Evolutionary conservation across 2,888 invertebrate genomes (phyloP).

Genomic region (Macrophya alboannulata): DNA sequence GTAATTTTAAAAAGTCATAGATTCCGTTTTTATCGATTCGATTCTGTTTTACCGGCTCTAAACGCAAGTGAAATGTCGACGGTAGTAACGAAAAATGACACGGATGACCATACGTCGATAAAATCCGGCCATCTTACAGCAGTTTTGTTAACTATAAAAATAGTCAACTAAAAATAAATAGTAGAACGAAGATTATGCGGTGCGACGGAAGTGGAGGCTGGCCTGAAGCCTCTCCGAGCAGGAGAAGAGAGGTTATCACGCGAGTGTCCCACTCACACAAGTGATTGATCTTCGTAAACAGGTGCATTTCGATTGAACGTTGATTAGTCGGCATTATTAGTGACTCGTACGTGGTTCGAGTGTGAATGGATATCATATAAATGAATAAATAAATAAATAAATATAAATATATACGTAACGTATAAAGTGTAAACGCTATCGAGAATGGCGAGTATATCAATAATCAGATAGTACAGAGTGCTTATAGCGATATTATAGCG

Average conservation of each 20-base stretch:
- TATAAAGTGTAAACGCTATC: background rate
- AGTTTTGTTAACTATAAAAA: background rate
- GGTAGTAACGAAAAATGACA: background rate
- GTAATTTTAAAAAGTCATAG: background rate
- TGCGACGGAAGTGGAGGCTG: conserved; percentile 47
- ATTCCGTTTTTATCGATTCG: background rate
- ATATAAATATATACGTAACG: too few relatives aligned
- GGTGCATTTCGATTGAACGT: conserved; percentile 68
- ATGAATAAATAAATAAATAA: background rate
- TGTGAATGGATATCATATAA: conserved; percentile 17
- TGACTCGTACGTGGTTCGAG: conserved; percentile 35
- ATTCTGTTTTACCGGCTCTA: background rate
- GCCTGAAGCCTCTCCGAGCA: conserved; percentile 32
- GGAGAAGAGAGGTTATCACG: conserved; percentile 53
- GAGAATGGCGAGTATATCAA: conserved; percentile 12
- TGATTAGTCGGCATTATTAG: conserved; percentile 65
- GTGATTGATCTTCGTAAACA: conserved; percentile 69
- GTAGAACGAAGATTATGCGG: background rate
- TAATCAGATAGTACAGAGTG: conserved; percentile 37
- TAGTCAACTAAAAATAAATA: conserved; percentile 20
- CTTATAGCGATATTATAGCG: too few relatives aligned
- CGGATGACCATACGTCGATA: background rate
- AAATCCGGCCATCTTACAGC: background rate
- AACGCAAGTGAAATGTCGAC: background rate
- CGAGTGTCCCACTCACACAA: conserved; percentile 57